Conservation (phyloP, 2,113 vertebrate species). For the Neotoma lepida region DNA sequence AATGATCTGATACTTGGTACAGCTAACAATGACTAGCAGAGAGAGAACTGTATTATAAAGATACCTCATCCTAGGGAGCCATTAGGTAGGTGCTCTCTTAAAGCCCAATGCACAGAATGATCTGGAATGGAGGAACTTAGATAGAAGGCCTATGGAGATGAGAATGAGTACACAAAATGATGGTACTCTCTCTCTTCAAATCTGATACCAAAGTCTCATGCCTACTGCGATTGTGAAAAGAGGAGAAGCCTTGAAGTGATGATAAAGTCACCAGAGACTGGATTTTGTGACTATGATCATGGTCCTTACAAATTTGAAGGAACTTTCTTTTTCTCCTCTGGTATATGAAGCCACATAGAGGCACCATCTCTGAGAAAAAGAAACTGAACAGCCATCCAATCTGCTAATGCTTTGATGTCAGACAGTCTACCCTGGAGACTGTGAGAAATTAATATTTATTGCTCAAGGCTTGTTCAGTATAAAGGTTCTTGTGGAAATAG, state of each 20-base stretch:
- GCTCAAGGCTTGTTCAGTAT: neutral
- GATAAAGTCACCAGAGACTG: neutral
- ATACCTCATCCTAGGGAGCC: neutral
- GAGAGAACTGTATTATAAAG: neutral
- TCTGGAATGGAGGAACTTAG: neutral
- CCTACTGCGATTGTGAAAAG: neutral
- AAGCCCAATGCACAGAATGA: neutral
- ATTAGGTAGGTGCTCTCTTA: neutral
- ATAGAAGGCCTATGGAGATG: neutral
- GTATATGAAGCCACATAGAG: too few relatives aligned
- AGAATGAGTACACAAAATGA: neutral
- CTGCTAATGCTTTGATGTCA: neutral
- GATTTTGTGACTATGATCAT: neutral
- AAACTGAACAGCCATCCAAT: neutral
- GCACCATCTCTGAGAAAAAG: neutral
- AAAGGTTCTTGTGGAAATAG: neutral
- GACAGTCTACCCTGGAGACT: neutral
- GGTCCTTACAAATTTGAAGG: neutral
- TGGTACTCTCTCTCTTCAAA: neutral
- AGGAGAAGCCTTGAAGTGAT: neutral
- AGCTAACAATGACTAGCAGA: neutral
- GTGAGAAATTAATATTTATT: neutral
- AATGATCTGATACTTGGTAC: neutral
- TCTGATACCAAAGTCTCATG: neutral
- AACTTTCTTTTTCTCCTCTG: neutral